Base-by-base conservation (phyloP, 1,140 invertebrate genomes). In the Nasonia giraulti region DNA sequence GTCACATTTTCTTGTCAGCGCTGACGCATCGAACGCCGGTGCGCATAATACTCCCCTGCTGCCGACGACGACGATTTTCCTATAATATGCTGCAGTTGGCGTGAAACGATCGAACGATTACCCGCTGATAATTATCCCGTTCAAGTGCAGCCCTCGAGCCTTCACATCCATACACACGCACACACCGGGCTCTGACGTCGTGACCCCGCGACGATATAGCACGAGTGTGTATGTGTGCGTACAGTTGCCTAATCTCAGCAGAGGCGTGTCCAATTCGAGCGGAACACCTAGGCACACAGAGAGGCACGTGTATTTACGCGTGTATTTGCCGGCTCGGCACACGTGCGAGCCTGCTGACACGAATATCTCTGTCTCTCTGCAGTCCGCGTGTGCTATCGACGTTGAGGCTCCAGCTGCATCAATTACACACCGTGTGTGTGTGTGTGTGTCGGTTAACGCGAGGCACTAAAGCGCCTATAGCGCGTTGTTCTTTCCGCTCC, bases 91-190 rank as follows among this genome's bases (percentile, higher is more conserved):
- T n/a, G 55, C 55, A 62, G 4, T 62, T 20, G 55, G 55, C 55
- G 55, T 12, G 73, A 74, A 74, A 74, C 73, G 68, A 23, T n/a
- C 27, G 14, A 80, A 27, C 44, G 68, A 73, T 80, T 80, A 80
- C 40, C 23, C 17, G 1, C 11, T 14, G 79, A 80, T 71, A 80
- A 80, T 73, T 80, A 27, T 80, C 33, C 20, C 12, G 31, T 80
- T 27, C 44, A 71, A 80, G 12, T 14, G 68, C 23, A 14, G 44
- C 55, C 17, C 55, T 62, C 55, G 55, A 2, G 11, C 66, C 11
- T 73, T 10, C 12, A 31, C 33, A 31, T 31, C 4, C 37, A 74
- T 31, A 44, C 37, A 33, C 27, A 33, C 5, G 4, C 69, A 17
- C 27, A 33, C 69, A 27, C 1, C 73, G 4, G 11, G 8, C 7